phyloP scores from a whole-genome alignment of 2,113 vertebrate species.

The Saiga tatarica region DNA sequence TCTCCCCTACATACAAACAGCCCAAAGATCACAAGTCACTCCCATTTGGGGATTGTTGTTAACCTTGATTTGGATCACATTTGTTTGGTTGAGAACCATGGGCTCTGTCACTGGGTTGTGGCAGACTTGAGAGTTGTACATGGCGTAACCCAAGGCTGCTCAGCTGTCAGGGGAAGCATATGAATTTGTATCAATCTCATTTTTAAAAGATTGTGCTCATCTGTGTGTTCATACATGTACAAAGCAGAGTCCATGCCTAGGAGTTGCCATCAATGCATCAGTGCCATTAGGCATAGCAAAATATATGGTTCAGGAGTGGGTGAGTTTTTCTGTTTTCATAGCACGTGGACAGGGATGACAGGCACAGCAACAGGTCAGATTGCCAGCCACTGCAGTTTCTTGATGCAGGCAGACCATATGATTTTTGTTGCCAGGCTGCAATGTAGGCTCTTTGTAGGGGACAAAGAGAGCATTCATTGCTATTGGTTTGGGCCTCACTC shows the following conservation, averaged over 20 bases:
- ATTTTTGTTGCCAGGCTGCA: neutral
- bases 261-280: neutral
- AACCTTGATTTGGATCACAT: neutral
- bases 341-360: neutral
- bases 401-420: neutral
- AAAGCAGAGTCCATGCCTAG: neutral
- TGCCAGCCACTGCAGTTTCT: slow-evolving; percentile 25
- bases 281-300: neutral
- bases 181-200: neutral
- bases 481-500: neutral
- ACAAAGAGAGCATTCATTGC: slow-evolving; percentile 24
- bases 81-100: neutral
- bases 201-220: neutral
- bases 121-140: neutral
- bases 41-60: neutral
- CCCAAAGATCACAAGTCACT: neutral
- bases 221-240: neutral
- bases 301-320: neutral
- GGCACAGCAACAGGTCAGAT: neutral
- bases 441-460: neutral
- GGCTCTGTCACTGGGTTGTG: neutral
- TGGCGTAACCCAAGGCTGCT: neutral
- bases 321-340: neutral
- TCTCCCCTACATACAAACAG: neutral
- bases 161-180: neutral